Base-by-base conservation (phyloP, 2,888 invertebrate species). In the Zygothrica quintamaculata region DNA sequence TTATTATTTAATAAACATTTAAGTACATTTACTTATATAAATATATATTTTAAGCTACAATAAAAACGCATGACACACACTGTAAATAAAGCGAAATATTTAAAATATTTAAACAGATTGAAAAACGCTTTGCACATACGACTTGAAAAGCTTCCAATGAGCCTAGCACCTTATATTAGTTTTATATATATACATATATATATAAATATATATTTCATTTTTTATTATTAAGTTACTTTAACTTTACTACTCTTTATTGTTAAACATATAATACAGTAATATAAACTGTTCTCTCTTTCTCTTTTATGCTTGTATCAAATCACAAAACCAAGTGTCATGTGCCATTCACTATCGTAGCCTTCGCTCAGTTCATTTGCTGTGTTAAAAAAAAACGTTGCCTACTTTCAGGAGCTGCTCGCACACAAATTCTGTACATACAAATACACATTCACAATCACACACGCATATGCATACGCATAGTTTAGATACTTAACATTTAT, bases 61-160 rank as follows among this genome's bases (percentile, higher is more conserved):
- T 36, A 56, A 48, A 51, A 48, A 51, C 18, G 61, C 74, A 72
- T 74, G 74, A 71, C 68, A 73, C 68, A 73, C 52, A 52, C 67
- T 72, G 70, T 66, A 73, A 71, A 71, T 71, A 73, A 73, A 73
- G 64, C 72, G 74, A 72, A 66, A 66, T 73, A 71, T 53, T 56
- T 51, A 56, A 51, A 60, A 60, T 68, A 67, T 61, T 57, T 53
- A 37, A 59, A 31, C 51, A 22, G 46, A 22, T 22, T 22, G 5
- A 22, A 22, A 22, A 2, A 36, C 8, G 33, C 16, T 18, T 31
- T 25, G 48, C 60, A 48, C 48, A 50, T 29, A 15, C 8, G 13
- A 22, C 18, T 22, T 22, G 2, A 22, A 22, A 22, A 22, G 18
- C 18, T 22, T 22, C 18, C 36, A 15, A 8, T 11, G 8, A 36